These are phyloP conservation scores for Fistularia tabacaria DNA, from an alignment of 2,797 vertebrate species.

Conservation along the genomic window DNA sequence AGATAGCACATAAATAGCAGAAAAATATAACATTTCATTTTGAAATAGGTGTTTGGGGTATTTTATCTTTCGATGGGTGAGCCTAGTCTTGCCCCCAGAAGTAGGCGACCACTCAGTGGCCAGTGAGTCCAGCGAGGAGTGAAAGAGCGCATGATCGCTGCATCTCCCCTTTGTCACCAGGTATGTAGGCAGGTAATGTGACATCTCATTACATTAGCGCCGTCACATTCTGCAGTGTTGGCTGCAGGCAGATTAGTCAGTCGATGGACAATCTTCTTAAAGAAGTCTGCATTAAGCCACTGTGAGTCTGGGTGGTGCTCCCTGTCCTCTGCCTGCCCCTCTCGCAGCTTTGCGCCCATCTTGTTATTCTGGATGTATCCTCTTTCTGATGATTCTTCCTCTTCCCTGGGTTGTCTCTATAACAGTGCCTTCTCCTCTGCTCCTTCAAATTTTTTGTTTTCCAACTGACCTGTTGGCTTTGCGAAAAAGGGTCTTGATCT, in stretches of 20 bases:
- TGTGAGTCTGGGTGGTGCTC: constrained; percentile 46
- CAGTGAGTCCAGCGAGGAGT: constrained; percentile 51
- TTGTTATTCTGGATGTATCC: constrained; percentile 16
- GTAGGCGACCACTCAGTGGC: constrained; percentile 71
- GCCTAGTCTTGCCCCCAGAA: constrained; percentile 34
- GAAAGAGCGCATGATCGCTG: constrained; percentile 22
- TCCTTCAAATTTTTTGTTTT: constrained; percentile 65
- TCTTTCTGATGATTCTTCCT: constrained; percentile 15
- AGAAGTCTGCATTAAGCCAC: constrained; percentile 70
- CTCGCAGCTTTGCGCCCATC: constrained; percentile 12
- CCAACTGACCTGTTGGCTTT: constrained; percentile 76
- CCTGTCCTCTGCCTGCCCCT: constrained; percentile 36
- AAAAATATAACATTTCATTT: constrained; percentile 42
- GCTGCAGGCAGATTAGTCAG: constrained; percentile 75
- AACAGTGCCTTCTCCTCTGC: constrained; percentile 30
- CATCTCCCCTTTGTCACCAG: constrained; percentile 37
- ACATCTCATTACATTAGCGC: constrained; percentile 76
- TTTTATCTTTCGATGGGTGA: constrained; percentile 30
- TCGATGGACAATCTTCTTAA: constrained; percentile 79
- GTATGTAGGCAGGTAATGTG: constrained; percentile 42
- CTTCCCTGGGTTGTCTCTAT: constrained; percentile 19
- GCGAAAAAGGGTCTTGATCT: constrained; percentile 77
- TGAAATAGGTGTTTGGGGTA: constrained; percentile 48
- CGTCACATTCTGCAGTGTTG: constrained; percentile 74
- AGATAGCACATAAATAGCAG: constrained; percentile 16